Conservation (phyloP, 2,888 invertebrate species). For the Napeogenes sylphis region DNA sequence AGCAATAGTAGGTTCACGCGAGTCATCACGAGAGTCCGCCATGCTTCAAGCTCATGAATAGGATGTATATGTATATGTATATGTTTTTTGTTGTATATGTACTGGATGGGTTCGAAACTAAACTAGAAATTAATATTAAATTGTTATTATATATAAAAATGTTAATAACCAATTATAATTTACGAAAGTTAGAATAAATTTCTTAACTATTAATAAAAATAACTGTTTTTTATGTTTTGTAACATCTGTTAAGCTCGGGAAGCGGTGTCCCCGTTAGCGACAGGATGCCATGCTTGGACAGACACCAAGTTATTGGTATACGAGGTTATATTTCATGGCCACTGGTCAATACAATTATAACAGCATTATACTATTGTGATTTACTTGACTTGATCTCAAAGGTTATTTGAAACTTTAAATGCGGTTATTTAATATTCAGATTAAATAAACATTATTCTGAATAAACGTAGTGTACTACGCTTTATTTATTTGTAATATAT, state of each 20-base stretch:
- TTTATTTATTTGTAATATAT: too few species aligned
- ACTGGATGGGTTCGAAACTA: too few species aligned
- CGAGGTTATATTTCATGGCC: constrained; percentile 35
- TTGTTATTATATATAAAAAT: too few species aligned
- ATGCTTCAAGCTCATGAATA: too few species aligned
- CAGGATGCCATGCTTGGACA: constrained; percentile 47
- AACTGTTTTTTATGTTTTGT: not conserved
- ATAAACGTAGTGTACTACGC: not conserved
- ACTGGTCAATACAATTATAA: constrained; percentile 14
- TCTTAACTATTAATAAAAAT: too few species aligned
- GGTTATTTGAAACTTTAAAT: not conserved
- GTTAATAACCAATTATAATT: not conserved
- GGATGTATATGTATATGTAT: too few species aligned
- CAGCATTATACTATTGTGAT: constrained; percentile 14
- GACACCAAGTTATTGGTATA: constrained; percentile 32
- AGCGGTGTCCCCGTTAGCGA: constrained; percentile 57
- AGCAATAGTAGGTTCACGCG: too few species aligned
- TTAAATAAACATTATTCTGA: not conserved
- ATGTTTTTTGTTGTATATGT: too few species aligned
- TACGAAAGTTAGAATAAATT: not conserved
- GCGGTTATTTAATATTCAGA: too few species aligned
- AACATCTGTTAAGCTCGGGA: constrained; percentile 40
- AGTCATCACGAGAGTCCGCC: too few species aligned
- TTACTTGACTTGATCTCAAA: constrained; percentile 2
- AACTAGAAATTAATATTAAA: too few species aligned